Percentiles rank a stretch among this genome's conserved stretches.
Conservation (phyloP, 2,888 invertebrate genomes). For the Lasioglossum leucozonium region DNA sequence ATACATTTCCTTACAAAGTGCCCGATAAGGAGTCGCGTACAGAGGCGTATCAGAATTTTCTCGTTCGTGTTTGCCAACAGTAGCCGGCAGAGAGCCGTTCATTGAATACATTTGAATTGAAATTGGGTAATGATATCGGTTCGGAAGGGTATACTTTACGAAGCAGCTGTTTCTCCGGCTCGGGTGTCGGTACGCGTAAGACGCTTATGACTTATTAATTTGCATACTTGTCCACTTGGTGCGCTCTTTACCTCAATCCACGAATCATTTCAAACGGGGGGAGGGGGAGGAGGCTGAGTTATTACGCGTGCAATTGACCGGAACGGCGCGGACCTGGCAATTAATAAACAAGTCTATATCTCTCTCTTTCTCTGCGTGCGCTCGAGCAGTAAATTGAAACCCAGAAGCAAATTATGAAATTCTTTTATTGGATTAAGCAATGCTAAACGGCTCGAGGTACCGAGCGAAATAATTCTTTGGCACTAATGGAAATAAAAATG, state of each 20-base stretch:
- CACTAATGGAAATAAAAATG: not conserved
- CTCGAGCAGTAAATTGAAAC: not conserved
- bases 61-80: not conserved
- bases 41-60: not conserved
- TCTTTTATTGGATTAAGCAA: not conserved
- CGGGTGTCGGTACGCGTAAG: not conserved
- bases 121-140: not conserved
- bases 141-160: not conserved
- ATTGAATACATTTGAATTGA: not conserved
- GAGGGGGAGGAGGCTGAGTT: too few relatives aligned
- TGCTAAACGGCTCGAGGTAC: not conserved
- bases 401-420: not conserved
- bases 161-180: not conserved
- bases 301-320: not conserved
- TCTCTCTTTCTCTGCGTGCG: not conserved
- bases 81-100: not conserved
- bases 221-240: conserved; percentile 4
- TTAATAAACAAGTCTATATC: not conserved
- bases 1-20: not conserved
- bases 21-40: not conserved
- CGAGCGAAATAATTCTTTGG: not conserved
- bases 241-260: not conserved
- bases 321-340: not conserved
- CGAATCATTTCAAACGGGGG: not conserved
- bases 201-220: conserved; percentile 4